Evolutionary conservation across 37 sponge, comb jelly and placozoan genomes (phyloP).

Genomic region (Halichondria panicea): DNA sequence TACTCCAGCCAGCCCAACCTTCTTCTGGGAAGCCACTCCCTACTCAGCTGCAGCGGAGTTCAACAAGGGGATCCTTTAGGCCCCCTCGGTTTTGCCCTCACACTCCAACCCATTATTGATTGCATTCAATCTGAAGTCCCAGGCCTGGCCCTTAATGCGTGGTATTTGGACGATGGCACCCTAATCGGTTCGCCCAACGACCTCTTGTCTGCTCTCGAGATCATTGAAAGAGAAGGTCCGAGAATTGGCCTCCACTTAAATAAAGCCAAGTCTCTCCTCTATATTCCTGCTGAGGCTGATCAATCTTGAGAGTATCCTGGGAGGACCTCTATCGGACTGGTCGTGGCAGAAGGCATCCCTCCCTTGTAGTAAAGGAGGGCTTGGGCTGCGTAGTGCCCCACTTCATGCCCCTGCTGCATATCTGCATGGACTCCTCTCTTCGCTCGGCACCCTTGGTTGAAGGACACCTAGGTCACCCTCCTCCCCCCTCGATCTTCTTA

Average conservation of each 20-base stretch:
- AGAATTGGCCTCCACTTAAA: slow-evolving; percentile 4
- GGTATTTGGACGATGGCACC: slow-evolving; percentile 34
- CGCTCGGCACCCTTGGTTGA: neutral
- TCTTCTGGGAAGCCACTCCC: neutral
- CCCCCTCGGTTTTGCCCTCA: neutral
- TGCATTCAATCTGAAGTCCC: slow-evolving; percentile 23
- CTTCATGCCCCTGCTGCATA: slow-evolving; percentile 13
- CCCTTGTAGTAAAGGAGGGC: no score
- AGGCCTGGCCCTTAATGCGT: slow-evolving; percentile 10
- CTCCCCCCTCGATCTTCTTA: no score
- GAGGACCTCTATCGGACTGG: slow-evolving; percentile 10
- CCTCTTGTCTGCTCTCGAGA: slow-evolving; percentile 1
- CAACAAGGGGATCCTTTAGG: slow-evolving; percentile 29
- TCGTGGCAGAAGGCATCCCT: slow-evolving; percentile 30
- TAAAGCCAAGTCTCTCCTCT: slow-evolving; percentile 30
- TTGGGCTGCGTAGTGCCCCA: no score
- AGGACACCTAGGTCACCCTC: neutral
- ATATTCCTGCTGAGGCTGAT: neutral
- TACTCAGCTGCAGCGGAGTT: slow-evolving; percentile 22
- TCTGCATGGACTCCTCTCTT: neutral
- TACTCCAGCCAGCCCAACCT: slow-evolving; percentile 7
- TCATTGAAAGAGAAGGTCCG: slow-evolving; percentile 10
- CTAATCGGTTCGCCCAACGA: slow-evolving; percentile 13
- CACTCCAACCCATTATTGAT: slow-evolving; percentile 17
- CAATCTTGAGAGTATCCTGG: neutral